Evolutionary conservation across 2,113 vertebrate genomes (phyloP), one percentile per base, ranked within the genome.

Genomic region (Scatophagus argus): DNA sequence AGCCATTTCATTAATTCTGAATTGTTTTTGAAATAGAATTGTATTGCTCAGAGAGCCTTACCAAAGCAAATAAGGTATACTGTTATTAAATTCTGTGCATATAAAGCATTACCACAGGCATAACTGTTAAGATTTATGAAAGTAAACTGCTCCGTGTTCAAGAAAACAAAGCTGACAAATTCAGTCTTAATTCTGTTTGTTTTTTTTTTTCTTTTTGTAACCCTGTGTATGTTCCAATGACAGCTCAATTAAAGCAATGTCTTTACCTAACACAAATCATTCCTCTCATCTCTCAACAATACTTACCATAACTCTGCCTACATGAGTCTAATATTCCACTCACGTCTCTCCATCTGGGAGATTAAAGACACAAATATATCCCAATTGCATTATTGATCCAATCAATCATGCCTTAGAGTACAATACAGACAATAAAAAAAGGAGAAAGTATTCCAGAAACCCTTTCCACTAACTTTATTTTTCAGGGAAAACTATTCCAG

Each of bases 1-100:
- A 88, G 79, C 62, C 63, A 79, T 87, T 91, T 91, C 77, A 93
- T 88, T 90, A 88, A 85, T 87, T 87, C 74, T 52, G 67, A 87
- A 87, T 90, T 84, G 75, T 89, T 91, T 88, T 83, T 69, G 59
- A 72, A 83, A 68, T 43, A 62, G 64, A 78, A 27, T n/a, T 2
- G 19, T 67, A 58, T 79, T 58, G 82, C 79, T 82, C 44, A 25
- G 56, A 77, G 66, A 87, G 67, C 36, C 79, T 70, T 68, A 44
- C 60, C 52, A 81, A 82, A 88, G 73, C 66, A 85, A 87, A 78
- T 29, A 77, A 77, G 71, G 39, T 69, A 47, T 59, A 39, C 54
- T 88, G 54, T 87, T 81, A 77, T 82, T 83, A 81, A 84, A 85
- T 83, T 84, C 21, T 70, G 23, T 84, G 77, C 83, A 87, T 82